These are phyloP conservation scores for Gadopsis marmoratus DNA, from an alignment of 2,797 vertebrate genomes.

Conservation along the genomic window DNA sequence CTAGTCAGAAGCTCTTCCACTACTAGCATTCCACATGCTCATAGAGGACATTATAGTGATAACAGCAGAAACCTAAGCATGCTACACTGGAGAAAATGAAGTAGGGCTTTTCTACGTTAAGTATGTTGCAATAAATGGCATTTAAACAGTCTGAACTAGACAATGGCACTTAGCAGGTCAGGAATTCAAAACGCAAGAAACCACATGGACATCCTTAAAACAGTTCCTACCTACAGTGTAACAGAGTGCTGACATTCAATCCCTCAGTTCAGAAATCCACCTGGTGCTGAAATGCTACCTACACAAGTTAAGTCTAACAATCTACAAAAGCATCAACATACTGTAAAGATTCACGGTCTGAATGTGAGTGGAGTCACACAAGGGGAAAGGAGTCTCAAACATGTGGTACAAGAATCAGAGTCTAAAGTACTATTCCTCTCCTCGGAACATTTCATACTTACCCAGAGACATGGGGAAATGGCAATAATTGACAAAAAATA, in stretches of 20 bases:
- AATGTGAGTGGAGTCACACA: constrained; percentile 48
- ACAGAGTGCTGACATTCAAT: constrained; percentile 66
- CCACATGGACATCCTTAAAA: constrained; percentile 64
- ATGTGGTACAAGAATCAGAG: constrained; percentile 66
- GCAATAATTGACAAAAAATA: constrained; percentile 73
- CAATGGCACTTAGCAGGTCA: constrained; percentile 68
- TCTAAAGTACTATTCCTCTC: constrained; percentile 61
- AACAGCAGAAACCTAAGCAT: constrained; percentile 75
- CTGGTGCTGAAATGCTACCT: constrained; percentile 65
- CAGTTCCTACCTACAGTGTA: constrained; percentile 64
- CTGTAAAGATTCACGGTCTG: constrained; percentile 52
- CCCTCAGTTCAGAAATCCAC: constrained; percentile 70
- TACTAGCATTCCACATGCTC: constrained; percentile 80
- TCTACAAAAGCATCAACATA: constrained; percentile 60
- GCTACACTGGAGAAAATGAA: constrained; percentile 73
- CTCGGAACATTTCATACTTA: constrained; percentile 85
- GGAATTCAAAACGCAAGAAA: constrained; percentile 60
- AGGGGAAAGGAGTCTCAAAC: constrained; percentile 70
- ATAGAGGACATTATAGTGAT: constrained; percentile 64
- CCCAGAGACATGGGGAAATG: constrained; percentile 76
- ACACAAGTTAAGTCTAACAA: constrained; percentile 54
- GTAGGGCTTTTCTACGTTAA: constrained; percentile 47
- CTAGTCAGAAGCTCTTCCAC: constrained; percentile 74
- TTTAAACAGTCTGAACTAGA: constrained; percentile 59
- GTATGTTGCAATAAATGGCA: constrained; percentile 65